phyloP scores from a whole-genome alignment of 2,113 vertebrate genomes.

The Charina bottae region DNA sequence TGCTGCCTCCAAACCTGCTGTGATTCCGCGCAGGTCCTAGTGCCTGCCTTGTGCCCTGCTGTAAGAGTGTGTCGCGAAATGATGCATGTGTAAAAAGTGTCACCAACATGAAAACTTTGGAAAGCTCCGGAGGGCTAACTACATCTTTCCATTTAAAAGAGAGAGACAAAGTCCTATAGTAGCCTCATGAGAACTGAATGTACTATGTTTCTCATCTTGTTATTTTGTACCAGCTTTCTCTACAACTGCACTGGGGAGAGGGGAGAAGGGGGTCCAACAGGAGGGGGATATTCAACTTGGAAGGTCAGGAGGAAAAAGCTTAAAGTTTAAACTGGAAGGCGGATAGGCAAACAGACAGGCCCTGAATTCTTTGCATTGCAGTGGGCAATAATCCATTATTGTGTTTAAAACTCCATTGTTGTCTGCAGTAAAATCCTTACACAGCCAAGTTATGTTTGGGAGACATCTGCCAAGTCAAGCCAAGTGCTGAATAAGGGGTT shows the following conservation, averaged over 20 bases:
- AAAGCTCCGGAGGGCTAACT: background rate
- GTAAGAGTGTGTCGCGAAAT: too few relatives aligned
- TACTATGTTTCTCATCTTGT: background rate
- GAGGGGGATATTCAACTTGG: background rate
- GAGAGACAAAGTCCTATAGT: background rate
- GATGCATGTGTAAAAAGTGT: too few relatives aligned
- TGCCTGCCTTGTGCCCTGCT: too few relatives aligned
- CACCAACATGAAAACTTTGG: too few relatives aligned
- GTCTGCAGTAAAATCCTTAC: background rate
- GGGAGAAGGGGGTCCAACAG: background rate
- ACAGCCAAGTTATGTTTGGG: background rate
- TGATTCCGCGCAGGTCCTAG: too few relatives aligned
- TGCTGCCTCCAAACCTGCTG: too few relatives aligned
- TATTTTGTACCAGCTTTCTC: background rate
- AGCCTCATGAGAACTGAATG: background rate
- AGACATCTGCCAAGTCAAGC: background rate
- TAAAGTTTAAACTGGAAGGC: background rate
- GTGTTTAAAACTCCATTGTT: background rate
- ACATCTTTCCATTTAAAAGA: background rate
- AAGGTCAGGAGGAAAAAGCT: background rate
- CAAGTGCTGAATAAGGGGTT: background rate
- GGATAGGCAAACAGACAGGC: background rate
- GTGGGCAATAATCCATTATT: background rate
- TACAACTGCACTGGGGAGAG: background rate
- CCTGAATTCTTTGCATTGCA: background rate